Percentiles rank a stretch among this genome's conserved stretches.
These are phyloP conservation scores for Dyspetes luteomarginatus DNA, from an alignment of 2,888 invertebrate genomes.

Conservation along the genomic window DNA sequence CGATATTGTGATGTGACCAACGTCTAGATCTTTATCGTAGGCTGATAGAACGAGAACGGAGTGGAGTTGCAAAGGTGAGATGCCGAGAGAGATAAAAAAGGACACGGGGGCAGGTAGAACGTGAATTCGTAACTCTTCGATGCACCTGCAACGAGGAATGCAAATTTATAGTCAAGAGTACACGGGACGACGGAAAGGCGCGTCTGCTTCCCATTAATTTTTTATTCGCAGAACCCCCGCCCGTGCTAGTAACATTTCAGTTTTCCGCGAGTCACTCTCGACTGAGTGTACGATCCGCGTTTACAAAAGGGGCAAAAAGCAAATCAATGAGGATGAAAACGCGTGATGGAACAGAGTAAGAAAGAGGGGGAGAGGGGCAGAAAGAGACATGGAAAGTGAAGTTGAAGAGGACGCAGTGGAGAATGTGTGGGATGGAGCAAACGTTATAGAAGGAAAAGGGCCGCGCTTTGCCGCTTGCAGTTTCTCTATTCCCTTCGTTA, in stretches of 20 bases:
- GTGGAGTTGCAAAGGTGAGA: neutral
- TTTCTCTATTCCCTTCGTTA: conserved; percentile 82
- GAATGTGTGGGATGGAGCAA: conserved; percentile 64
- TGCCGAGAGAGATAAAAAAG: neutral
- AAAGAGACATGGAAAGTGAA: conserved; percentile 63
- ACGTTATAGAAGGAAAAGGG: conserved; percentile 48
- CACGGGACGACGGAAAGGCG: conserved; percentile 61
- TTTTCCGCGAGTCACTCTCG: conserved; percentile 63
- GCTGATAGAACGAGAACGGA: conserved; percentile 27
- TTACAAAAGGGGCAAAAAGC: conserved; percentile 66
- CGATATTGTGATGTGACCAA: neutral
- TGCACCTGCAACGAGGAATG: conserved; percentile 59
- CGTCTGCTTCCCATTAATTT: conserved; percentile 68
- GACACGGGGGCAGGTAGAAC: conserved; percentile 1
- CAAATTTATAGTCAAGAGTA: conserved; percentile 64
- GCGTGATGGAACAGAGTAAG: conserved; percentile 66
- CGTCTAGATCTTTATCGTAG: neutral
- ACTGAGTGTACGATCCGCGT: conserved; percentile 70
- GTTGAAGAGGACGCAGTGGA: conserved; percentile 64
- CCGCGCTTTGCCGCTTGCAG: conserved; percentile 69
- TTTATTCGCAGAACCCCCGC: conserved; percentile 56
- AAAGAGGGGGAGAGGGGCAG: neutral
- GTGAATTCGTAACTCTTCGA: conserved; percentile 57
- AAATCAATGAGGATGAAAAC: conserved; percentile 77
- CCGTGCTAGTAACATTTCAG: conserved; percentile 42